phyloP scores from a whole-genome alignment of 1,140 invertebrate genomes.

The Psix sp. region DNA sequence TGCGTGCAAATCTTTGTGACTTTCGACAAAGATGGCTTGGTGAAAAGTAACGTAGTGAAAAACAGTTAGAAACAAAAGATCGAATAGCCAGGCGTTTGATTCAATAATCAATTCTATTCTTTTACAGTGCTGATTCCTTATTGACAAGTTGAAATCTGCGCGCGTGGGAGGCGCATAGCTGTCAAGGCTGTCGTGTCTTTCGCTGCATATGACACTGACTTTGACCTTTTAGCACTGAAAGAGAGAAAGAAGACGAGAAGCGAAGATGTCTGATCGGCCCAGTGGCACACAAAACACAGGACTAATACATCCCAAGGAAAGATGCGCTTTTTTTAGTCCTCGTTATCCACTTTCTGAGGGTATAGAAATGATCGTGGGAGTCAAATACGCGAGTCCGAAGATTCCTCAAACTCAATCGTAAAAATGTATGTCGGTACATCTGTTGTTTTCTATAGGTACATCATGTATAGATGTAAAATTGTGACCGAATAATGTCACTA shows the following conservation, averaged over 20 bases:
- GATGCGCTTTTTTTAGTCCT: slow-evolving; percentile 71
- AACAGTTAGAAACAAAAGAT: slow-evolving; percentile 31
- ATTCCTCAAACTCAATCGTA: slow-evolving; percentile 44
- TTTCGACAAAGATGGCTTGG: slow-evolving; percentile 11
- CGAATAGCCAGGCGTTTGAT: slow-evolving; percentile 18
- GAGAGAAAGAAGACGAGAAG: slow-evolving; percentile 58
- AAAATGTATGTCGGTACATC: slow-evolving; percentile 35
- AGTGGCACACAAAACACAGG: slow-evolving; percentile 73
- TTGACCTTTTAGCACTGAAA: slow-evolving; percentile 50
- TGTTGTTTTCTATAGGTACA: no score
- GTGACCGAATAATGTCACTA: no score
- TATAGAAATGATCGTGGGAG: slow-evolving; percentile 62
- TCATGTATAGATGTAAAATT: slow-evolving; percentile 7
- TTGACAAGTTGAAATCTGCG: slow-evolving; percentile 26
- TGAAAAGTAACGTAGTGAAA: slow-evolving; percentile 20
- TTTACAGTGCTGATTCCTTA: slow-evolving; percentile 30
- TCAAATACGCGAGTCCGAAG: slow-evolving; percentile 31
- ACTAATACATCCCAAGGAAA: slow-evolving; percentile 57
- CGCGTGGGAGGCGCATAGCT: slow-evolving; percentile 44
- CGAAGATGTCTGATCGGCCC: slow-evolving; percentile 71
- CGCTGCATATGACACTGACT: slow-evolving; percentile 50
- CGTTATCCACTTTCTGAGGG: slow-evolving; percentile 72
- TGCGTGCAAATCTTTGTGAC: no score
- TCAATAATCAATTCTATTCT: slow-evolving; percentile 40
- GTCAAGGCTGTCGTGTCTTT: slow-evolving; percentile 57